Base-by-base conservation (phyloP, 1,140 invertebrate genomes). In the Kradibia gibbosae region DNA sequence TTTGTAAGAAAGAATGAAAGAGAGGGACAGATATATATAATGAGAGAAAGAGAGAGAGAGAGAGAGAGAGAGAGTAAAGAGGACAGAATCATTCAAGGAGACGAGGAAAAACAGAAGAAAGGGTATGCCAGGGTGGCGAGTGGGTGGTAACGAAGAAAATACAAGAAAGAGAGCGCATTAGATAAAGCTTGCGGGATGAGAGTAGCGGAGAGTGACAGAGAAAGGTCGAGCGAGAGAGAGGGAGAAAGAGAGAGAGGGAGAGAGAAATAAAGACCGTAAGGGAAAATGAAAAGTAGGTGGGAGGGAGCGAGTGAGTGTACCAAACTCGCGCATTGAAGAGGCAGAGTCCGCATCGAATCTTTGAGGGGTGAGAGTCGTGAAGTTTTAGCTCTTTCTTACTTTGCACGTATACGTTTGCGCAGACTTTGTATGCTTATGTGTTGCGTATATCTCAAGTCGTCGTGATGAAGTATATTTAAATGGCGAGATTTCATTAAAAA, bases 341-440 rank as follows among this genome's bases (percentile, higher is more conserved):
- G 81, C 77, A 78, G 77, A 80, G 86, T 86, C 80, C 79, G 73
- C 80, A 76, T 86, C 85, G 82, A 83, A 86, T 87, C 85, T 84
- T 82, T 82, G 82, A 82, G 85, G 82, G 82, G 84, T 82, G 85
- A 83, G 67, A 82, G 85, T 72, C 36, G 71, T 50, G 62, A 72
- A 50, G 62, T 79, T 67, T 79, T 79, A 71, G 62, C 80, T 81
- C 67, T 53, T 57, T 62, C 80, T 81, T 70, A 67, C 42, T 34
- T 36, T 22, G 45, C 34, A 1, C 25, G 28, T 76, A 2, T 76
- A 62, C n/a, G n/a, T 15, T n/a, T 76, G 39, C 45, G 31, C 20
- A 20, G 28, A 57, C 13, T 48, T 7, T 36, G 57, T 22, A 50
- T 48, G 20, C 22, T 55, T 50, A n/a, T 20, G 78, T 53, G 65